Base-by-base conservation (phyloP, 2,113 vertebrate species). In the Halcyon malimbica region DNA sequence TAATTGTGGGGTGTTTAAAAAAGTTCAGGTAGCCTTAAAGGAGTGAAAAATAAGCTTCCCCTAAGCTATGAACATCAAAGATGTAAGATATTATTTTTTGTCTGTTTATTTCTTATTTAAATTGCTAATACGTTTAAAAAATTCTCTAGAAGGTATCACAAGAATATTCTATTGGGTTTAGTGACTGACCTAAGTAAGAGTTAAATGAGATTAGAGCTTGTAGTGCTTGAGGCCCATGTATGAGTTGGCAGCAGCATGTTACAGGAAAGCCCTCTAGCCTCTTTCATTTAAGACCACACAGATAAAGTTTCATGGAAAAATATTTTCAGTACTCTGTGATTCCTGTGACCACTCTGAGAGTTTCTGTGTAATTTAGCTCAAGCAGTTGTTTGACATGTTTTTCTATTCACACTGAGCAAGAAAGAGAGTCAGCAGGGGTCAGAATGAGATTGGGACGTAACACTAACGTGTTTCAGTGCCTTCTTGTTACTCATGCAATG, bases 401-500 rank as follows among this genome's bases (percentile, higher is more conserved):
- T 69, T 13, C 33, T 46, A 0, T 4, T 75, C 48, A 5, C 21
- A 1, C 33, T 44, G 93, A 73, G 74, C 35, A 54, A 56, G 53
- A 7, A 73, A 84, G 6, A 35, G 67, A 19, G 17, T 28, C 51
- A 12, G 23, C 13, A 9, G 17, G 78, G 92, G 65, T 56, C 57
- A 33, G 53, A 33, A 6, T 1, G 67, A 19, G 53, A 6, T 1
- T 16, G 89, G 73, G 67, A 48, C 0, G 0, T 2, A 16, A 56
- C 56, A 48, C 48, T 9, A 13, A 11, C 1, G 0, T 4, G 39
- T 81, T 68, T 60, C 25, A 6, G 46, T 2, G 16, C 64, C 2
- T 1, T 16, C 62, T 23, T 28, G 53, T 80, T 77, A 33, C 67
- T 60, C 13, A 6, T 2, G 4, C 10, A 10, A 10, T 5, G 37